A percentile compares a stretch with the other conserved stretches of the same genome.
Evolutionary conservation across 2,113 vertebrate genomes (phyloP).

Genomic region (Caranx ignobilis): DNA sequence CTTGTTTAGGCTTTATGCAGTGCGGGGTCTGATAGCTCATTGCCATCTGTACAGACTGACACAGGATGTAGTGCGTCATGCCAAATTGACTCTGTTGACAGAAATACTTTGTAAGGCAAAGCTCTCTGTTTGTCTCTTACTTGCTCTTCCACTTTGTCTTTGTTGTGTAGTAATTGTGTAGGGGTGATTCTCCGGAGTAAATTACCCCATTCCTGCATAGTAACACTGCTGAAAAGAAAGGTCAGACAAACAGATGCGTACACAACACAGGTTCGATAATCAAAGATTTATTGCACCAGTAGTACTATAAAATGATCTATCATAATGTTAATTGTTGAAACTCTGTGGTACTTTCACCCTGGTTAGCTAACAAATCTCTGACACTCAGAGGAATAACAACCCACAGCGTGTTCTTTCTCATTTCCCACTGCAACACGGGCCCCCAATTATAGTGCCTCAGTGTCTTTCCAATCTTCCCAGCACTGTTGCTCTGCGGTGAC

Average conservation of each 20-base stretch:
- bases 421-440: slow-evolving; percentile 11
- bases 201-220: slow-evolving; percentile 12
- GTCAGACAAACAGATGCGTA: background rate
- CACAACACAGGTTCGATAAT: background rate
- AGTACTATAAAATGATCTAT: background rate
- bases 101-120: slow-evolving; percentile 29
- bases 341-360: background rate
- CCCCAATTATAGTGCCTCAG: slow-evolving; percentile 57
- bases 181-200: slow-evolving; percentile 16
- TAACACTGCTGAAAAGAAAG: background rate
- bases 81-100: slow-evolving; percentile 47
- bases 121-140: slow-evolving; percentile 7
- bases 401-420: slow-evolving; percentile 1
- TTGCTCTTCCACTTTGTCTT: slow-evolving; percentile 2
- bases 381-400: slow-evolving; percentile 27
- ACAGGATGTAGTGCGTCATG: slow-evolving; percentile 20
- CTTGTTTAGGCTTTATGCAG: slow-evolving; percentile 32
- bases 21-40: slow-evolving; percentile 26
- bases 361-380: slow-evolving; percentile 11
- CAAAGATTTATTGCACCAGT: background rate
- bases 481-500: slow-evolving; percentile 38
- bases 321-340: background rate
- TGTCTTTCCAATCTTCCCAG: slow-evolving; percentile 6
- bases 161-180: slow-evolving; percentile 9
- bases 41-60: slow-evolving; percentile 18